phyloP scores from a whole-genome alignment of 2,888 invertebrate genomes.

The Bellardia pandia region DNA sequence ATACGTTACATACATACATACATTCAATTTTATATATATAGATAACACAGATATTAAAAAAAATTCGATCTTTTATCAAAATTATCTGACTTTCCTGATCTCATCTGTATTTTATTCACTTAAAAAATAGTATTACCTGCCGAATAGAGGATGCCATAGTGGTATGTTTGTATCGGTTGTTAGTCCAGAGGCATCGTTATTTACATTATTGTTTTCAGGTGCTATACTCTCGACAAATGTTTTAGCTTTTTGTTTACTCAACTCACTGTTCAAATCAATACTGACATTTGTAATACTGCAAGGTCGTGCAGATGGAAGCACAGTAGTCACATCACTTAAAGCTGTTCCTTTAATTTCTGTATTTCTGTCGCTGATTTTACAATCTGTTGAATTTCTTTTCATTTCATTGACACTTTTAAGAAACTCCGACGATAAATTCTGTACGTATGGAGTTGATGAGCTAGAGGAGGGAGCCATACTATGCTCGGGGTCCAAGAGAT shows the following conservation, averaged over 20 bases:
- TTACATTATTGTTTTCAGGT: conserved; percentile 4
- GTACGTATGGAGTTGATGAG: conserved; percentile 68
- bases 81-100: neutral
- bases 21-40: too few relatives aligned
- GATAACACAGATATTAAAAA: too few relatives aligned
- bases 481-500: conserved; percentile 86
- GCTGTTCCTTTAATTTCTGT: conserved; percentile 6
- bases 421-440: conserved; percentile 77
- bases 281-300: conserved; percentile 16
- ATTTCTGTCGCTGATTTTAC: neutral
- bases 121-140: conserved; percentile 88
- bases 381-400: conserved; percentile 28
- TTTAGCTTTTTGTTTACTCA: conserved; percentile 85
- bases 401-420: conserved; percentile 31
- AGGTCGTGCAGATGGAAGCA: conserved; percentile 24
- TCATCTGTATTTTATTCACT: neutral
- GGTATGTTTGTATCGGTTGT: conserved; percentile 87
- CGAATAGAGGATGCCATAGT: conserved; percentile 93
- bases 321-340: neutral
- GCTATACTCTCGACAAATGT: conserved; percentile 78
- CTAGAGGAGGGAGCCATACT: conserved; percentile 60
- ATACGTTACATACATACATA: too few relatives aligned
- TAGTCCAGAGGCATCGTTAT: conserved; percentile 28
- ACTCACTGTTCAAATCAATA: conserved; percentile 18
- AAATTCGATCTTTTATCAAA: neutral